Conservation (phyloP, 2,797 vertebrate species). For the Salarias fasciatus region DNA sequence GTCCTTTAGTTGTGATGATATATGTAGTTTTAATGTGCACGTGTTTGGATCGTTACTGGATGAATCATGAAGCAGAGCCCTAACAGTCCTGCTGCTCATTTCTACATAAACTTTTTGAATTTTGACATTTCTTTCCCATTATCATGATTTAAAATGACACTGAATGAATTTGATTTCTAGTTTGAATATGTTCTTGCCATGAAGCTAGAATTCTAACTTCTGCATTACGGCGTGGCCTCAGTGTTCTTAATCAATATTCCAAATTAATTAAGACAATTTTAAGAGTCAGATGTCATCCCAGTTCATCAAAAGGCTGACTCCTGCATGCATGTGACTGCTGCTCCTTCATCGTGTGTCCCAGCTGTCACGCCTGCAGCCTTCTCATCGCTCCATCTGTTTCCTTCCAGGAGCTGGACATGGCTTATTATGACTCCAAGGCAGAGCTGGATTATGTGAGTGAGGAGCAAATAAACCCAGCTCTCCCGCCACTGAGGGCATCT, state of each 20-base stretch:
- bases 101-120: too few species aligned
- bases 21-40: neutral
- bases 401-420: constrained; percentile 92
- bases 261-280: too few species aligned
- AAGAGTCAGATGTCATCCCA: too few species aligned
- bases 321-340: constrained; percentile 5
- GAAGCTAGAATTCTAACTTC: too few species aligned
- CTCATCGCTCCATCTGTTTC: constrained; percentile 41
- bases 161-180: too few species aligned
- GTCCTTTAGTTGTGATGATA: neutral
- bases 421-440: constrained; percentile 97
- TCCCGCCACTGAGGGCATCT: neutral
- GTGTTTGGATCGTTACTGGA: neutral
- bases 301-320: neutral
- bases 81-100: too few species aligned
- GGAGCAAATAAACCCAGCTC: constrained; percentile 23
- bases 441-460: constrained; percentile 95
- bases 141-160: too few species aligned
- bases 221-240: too few species aligned
- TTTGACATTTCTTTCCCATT: too few species aligned
- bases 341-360: constrained; percentile 17
- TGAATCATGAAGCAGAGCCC: too few species aligned
- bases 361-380: constrained; percentile 4
- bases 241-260: too few species aligned
- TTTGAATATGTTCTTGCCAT: too few species aligned